Conservation (phyloP, 2,113 vertebrate species). For the Helogale parvula region DNA sequence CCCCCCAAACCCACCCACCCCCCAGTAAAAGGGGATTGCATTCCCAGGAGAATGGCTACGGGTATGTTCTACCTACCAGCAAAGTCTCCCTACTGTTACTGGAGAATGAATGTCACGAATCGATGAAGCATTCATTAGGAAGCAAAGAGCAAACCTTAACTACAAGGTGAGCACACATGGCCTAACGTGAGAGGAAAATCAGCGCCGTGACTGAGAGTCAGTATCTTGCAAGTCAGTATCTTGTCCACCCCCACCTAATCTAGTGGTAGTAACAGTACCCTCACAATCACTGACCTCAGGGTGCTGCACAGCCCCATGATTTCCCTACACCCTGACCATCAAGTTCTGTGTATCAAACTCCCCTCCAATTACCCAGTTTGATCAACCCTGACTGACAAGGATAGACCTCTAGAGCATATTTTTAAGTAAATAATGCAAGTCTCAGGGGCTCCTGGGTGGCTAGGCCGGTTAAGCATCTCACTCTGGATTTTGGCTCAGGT, state of each 20-base stretch:
- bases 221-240: too few species aligned
- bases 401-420: not conserved
- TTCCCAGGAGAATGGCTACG: not conserved
- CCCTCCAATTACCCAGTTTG: not conserved
- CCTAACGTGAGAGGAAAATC: not conserved
- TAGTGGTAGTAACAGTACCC: not conserved
- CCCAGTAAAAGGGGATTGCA: not conserved
- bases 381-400: not conserved
- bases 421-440: not conserved
- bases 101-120: not conserved
- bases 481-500: too few species aligned
- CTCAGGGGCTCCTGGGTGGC: too few species aligned
- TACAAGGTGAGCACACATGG: not conserved
- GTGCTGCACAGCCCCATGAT: not conserved
- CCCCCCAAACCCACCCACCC: not conserved
- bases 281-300: not conserved
- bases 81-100: not conserved
- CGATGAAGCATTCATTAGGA: not conserved
- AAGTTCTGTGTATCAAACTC: not conserved
- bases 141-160: not conserved
- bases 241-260: not conserved
- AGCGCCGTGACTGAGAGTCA: not conserved
- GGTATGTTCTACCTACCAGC: not conserved
- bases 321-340: not conserved
- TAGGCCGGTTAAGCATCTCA: too few species aligned